A percentile compares a stretch with the other conserved stretches of the same genome.
Evolutionary conservation across 2,888 invertebrate species (phyloP).

Genomic region (Dorcus parallelipipedus): DNA sequence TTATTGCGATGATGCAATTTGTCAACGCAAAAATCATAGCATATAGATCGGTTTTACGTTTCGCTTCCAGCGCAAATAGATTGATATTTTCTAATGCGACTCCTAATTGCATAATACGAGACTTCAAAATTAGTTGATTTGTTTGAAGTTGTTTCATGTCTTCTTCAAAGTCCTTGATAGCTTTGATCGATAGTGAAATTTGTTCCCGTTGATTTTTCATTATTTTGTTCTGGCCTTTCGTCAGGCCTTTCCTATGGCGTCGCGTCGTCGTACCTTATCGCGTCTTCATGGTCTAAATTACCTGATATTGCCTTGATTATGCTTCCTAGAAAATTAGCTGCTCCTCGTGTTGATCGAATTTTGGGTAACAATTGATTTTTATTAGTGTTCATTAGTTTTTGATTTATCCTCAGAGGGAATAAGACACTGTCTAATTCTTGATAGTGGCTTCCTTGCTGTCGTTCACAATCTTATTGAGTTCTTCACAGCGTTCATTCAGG

Average conservation of each 20-base stretch:
- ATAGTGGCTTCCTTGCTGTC: neutral
- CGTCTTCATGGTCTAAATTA: neutral
- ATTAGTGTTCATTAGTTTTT: no score
- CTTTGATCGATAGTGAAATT: no score
- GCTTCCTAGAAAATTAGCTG: constrained; percentile 1
- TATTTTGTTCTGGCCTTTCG: neutral
- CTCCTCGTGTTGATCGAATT: neutral
- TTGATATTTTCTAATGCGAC: neutral
- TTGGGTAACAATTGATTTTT: neutral
- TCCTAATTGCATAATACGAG: neutral
- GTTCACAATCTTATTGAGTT: neutral
- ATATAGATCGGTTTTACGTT: neutral
- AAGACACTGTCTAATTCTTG: neutral
- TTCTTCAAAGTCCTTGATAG: no score
- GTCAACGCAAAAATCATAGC: neutral
- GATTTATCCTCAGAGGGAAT: neutral
- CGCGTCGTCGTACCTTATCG: neutral
- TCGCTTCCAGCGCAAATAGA: neutral
- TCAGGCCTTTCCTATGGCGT: neutral
- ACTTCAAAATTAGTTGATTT: no score
- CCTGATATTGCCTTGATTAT: constrained; percentile 4
- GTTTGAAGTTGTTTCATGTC: no score
- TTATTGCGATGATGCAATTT: neutral
- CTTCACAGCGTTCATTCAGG: neutral
- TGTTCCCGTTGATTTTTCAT: neutral